These are phyloP conservation scores for Papilio demoleus DNA, from an alignment of 2,888 invertebrate species.

Conservation along the genomic window DNA sequence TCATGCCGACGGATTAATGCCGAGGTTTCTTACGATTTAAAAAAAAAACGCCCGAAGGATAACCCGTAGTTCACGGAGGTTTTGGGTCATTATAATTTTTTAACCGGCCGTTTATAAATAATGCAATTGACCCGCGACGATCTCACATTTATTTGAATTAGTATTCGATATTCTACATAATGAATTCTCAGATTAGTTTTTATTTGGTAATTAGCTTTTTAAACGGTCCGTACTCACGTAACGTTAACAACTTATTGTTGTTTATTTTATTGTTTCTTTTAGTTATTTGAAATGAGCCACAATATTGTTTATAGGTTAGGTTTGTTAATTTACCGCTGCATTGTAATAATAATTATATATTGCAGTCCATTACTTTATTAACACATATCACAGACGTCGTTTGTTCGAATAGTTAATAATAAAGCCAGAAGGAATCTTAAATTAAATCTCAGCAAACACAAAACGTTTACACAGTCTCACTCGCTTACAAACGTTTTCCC, in stretches of 20 bases:
- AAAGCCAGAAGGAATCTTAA: slow-evolving; percentile 56
- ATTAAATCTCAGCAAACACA: slow-evolving; percentile 61
- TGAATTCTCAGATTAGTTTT: slow-evolving; percentile 29
- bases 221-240: not conserved
- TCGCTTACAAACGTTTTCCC: slow-evolving; percentile 52
- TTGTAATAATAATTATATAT: slow-evolving; percentile 6
- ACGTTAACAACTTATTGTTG: not conserved
- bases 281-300: not conserved
- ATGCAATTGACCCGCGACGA: slow-evolving; percentile 48
- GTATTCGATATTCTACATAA: slow-evolving; percentile 31
- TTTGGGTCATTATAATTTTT: slow-evolving; percentile 54
- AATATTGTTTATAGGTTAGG: not conserved
- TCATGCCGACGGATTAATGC: slow-evolving; percentile 72
- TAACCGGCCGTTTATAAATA: slow-evolving; percentile 49
- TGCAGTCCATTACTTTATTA: not conserved
- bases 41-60: slow-evolving; percentile 49
- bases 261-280: not conserved
- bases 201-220: slow-evolving; percentile 30
- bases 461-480: slow-evolving; percentile 48
- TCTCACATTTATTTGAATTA: slow-evolving; percentile 44
- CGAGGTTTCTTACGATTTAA: slow-evolving; percentile 54
- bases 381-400: not conserved
- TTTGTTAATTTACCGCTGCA: not conserved
- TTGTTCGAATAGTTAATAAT: slow-evolving; percentile 54
- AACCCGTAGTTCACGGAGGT: slow-evolving; percentile 50